Conservation (phyloP, 2,113 vertebrate species). For the Jacana jacana region DNA sequence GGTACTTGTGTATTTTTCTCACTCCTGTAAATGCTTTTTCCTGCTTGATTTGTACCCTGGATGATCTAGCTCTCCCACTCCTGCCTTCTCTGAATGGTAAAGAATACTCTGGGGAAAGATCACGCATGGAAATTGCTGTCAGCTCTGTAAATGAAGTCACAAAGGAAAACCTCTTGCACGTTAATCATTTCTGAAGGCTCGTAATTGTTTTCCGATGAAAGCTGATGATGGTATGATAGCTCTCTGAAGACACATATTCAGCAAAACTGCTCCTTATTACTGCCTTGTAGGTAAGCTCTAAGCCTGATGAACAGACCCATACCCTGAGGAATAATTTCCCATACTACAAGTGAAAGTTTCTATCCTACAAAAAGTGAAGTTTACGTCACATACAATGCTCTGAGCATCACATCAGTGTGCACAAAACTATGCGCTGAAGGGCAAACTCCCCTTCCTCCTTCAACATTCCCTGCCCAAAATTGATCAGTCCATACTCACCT, state of each 20-base stretch:
- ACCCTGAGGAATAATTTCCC: not conserved
- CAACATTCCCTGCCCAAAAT: not conserved
- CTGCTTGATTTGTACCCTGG: not conserved
- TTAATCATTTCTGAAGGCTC: slow-evolving; percentile 8
- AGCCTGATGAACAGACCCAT: not conserved
- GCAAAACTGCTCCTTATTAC: not conserved
- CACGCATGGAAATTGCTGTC: not conserved
- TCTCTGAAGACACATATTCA: slow-evolving; percentile 6
- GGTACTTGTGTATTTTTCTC: not conserved
- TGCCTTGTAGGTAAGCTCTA: not conserved
- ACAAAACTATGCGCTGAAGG: not conserved
- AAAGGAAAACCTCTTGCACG: slow-evolving; percentile 1
- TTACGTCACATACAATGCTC: not conserved
- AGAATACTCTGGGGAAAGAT: not conserved
- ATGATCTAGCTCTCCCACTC: not conserved
- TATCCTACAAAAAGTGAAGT: not conserved
- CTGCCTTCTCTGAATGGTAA: not conserved
- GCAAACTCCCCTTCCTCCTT: not conserved
- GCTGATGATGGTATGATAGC: not conserved
- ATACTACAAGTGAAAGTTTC: not conserved
- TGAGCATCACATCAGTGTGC: not conserved
- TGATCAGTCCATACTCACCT: not conserved
- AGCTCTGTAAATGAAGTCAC: not conserved
- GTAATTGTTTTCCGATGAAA: slow-evolving; percentile 12
- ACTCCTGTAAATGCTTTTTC: not conserved